Percentiles rank a stretch among this genome's conserved stretches.
These are phyloP conservation scores for Nibea coibor DNA, from an alignment of 2,113 vertebrate genomes.

Conservation along the genomic window DNA sequence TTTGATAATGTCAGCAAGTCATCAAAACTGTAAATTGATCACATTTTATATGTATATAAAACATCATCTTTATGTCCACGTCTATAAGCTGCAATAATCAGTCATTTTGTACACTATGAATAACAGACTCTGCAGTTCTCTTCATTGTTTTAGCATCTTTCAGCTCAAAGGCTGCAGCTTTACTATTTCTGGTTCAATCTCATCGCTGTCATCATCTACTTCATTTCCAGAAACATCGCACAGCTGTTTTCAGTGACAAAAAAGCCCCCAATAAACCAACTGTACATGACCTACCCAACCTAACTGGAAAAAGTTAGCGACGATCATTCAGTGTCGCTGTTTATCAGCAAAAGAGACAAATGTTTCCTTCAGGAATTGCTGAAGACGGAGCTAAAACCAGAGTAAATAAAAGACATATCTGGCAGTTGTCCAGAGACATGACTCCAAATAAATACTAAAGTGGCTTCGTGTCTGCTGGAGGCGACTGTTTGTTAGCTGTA, in stretches of 20 bases:
- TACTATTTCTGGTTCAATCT: background rate
- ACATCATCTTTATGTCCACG: too few species aligned
- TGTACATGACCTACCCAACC: background rate
- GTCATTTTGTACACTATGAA: background rate
- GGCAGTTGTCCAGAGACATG: background rate
- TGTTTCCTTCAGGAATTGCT: background rate
- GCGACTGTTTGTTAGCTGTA: background rate
- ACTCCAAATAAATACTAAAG: background rate
- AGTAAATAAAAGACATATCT: background rate
- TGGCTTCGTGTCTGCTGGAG: background rate
- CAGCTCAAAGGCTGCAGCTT: background rate
- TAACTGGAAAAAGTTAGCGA: background rate
- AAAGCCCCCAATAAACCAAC: background rate
- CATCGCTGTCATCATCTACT: too few species aligned
- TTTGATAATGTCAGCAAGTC: background rate
- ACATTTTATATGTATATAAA: too few species aligned
- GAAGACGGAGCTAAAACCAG: background rate
- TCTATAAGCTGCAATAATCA: background rate
- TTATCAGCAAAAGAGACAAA: background rate
- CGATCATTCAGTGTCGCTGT: background rate
- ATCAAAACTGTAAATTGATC: background rate
- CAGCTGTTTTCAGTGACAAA: background rate
- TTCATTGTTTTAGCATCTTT: background rate
- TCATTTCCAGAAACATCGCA: conserved; percentile 2
- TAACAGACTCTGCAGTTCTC: background rate